These are phyloP conservation scores for Caenorhabditis sp. DNA, from an alignment of 2,888 invertebrate genomes.

Conservation along the genomic window DNA sequence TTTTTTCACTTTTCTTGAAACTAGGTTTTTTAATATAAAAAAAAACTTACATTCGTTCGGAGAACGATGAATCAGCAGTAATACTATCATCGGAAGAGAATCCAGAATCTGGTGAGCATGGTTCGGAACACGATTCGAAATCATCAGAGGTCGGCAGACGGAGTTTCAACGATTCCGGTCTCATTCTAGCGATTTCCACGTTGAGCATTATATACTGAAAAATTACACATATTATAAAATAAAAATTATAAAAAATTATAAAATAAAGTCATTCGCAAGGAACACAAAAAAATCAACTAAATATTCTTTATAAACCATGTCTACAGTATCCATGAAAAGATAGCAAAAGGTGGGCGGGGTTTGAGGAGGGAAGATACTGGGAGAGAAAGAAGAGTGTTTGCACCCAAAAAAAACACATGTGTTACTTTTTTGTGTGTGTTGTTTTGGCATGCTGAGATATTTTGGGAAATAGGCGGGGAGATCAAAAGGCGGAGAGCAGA, in stretches of 20 bases:
- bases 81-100: conserved; percentile 52
- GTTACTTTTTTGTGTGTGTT: neutral
- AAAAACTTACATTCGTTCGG: conserved; percentile 33
- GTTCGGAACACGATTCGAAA: conserved; percentile 29
- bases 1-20: too few relatives aligned
- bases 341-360: conserved; percentile 13
- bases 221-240: too few relatives aligned
- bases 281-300: conserved; percentile 7
- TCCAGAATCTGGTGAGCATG: conserved; percentile 50
- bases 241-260: conserved; percentile 1
- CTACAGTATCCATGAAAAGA: conserved; percentile 16
- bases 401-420: conserved; percentile 17
- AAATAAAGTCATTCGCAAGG: neutral
- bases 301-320: conserved; percentile 8
- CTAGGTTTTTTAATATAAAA: too few relatives aligned
- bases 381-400: conserved; percentile 13
- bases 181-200: neutral
- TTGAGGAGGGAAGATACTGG: neutral
- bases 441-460: conserved; percentile 22
- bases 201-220: neutral
- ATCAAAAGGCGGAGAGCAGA: neutral
- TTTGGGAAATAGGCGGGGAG: neutral
- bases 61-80: conserved; percentile 20
- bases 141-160: conserved; percentile 18
- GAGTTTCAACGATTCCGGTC: conserved; percentile 10